phyloP scores from a whole-genome alignment of 1,140 invertebrate species.

The Megathymus violae region DNA sequence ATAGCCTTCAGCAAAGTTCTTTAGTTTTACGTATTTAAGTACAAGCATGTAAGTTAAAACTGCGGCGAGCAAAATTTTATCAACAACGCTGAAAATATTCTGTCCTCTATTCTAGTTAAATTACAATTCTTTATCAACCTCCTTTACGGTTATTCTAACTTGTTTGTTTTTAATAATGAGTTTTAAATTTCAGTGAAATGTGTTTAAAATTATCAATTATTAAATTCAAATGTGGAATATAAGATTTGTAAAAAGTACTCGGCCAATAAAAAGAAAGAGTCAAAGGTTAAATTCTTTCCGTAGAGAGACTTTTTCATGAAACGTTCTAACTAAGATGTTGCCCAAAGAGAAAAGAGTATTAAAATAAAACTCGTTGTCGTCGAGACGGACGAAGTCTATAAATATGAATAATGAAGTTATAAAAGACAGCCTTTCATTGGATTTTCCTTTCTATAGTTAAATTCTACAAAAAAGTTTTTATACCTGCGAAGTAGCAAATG shows the following conservation, averaged over 20 bases:
- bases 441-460: background rate
- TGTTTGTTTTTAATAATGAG: too few relatives aligned
- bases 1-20: conserved; percentile 14
- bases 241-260: background rate
- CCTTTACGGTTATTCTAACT: too few relatives aligned
- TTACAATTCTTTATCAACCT: too few relatives aligned
- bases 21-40: conserved; percentile 16
- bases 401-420: conserved; percentile 1
- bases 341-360: conserved; percentile 8
- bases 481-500: background rate
- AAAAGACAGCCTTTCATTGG: background rate
- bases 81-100: too few relatives aligned
- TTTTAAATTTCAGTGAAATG: too few relatives aligned
- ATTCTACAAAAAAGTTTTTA: background rate
- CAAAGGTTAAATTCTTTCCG: background rate
- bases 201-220: too few relatives aligned
- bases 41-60: conserved; percentile 3
- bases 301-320: background rate
- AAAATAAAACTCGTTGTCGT: conserved; percentile 4
- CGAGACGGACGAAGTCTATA: background rate
- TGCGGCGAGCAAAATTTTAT: background rate
- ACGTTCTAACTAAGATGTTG: background rate
- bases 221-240: too few relatives aligned
- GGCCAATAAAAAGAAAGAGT: background rate
- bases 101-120: too few relatives aligned